Conservation (phyloP, 1,140 invertebrate species). For the Apis mellifera region Amel_HAv3.1 CM009944.2:1017001-1017500, state of each 20-base stretch:
- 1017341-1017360: not conserved
- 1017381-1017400: constrained; percentile 74
- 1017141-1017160: constrained; percentile 4
- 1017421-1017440: constrained; percentile 75
- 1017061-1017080: constrained; percentile 2
- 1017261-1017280: constrained; percentile 7
- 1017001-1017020: constrained; percentile 65
- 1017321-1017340: constrained; percentile 6
- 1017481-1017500: constrained; percentile 57
- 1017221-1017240: not conserved
- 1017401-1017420: constrained; percentile 78
- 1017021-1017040: constrained; percentile 29
- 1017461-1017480: constrained; percentile 47
- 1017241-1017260: not conserved
- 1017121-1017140: constrained; percentile 35
- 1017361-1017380: constrained; percentile 58
- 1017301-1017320: too few relatives aligned
- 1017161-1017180: not conserved
- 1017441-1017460: constrained; percentile 71
- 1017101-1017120: constrained; percentile 47
- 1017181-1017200: not conserved
- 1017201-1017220: not conserved
- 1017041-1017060: constrained; percentile 45
- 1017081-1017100: not conserved
- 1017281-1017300: not conserved